A percentile compares a stretch with the other conserved stretches of the same genome.
Evolutionary conservation across 2,797 vertebrate genomes (phyloP).

Genomic region (Amazona ochrocephala): DNA sequence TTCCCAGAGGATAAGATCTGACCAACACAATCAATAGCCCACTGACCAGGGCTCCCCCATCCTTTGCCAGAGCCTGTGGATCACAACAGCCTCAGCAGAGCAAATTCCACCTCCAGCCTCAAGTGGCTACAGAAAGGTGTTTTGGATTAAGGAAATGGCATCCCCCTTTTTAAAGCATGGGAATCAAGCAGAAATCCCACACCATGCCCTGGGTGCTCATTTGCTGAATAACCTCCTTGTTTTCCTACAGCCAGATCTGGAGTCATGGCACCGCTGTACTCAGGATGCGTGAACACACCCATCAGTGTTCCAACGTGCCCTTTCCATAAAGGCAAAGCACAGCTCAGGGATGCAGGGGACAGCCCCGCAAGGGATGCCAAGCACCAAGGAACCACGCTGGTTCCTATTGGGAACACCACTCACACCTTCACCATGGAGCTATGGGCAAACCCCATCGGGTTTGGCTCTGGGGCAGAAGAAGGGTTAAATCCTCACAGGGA

Average conservation of each 20-base stretch:
- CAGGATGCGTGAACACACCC: not conserved
- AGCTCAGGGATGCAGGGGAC: not conserved
- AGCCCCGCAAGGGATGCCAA: not conserved
- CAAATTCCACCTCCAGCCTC: not conserved
- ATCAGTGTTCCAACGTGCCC: not conserved
- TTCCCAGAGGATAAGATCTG: not conserved
- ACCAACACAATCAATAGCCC: not conserved
- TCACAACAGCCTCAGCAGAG: not conserved
- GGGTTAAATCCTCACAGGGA: not conserved
- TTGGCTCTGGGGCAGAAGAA: not conserved
- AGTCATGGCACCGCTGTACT: not conserved
- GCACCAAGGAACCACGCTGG: not conserved
- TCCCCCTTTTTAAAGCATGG: not conserved
- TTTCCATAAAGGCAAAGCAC: not conserved
- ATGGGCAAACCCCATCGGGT: not conserved
- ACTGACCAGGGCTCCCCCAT: not conserved
- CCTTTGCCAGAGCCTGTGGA: not conserved
- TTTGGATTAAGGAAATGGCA: accelerated
- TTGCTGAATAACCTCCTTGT: not conserved
- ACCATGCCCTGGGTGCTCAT: not conserved
- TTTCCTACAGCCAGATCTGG: too few species aligned
- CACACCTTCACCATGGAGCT: accelerated
- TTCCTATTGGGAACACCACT: not conserved
- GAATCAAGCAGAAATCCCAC: not conserved
- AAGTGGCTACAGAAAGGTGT: not conserved